Percentiles rank a stretch among this genome's conserved stretches.
These are phyloP conservation scores for Sminthurides bifidus DNA, from an alignment of 1,140 invertebrate species.

Conservation along the genomic window DNA sequence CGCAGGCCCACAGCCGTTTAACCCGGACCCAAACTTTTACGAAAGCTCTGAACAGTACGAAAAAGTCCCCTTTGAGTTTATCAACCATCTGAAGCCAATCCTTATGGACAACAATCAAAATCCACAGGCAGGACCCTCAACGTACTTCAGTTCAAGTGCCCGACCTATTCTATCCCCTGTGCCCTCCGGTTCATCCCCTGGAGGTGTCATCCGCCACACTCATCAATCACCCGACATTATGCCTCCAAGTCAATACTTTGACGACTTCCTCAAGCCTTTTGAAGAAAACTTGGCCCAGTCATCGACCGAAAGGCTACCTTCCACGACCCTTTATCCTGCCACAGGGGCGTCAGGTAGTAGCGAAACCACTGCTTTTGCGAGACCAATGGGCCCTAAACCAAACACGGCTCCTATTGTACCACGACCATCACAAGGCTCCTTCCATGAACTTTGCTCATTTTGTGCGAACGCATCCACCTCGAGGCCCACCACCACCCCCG, in stretches of 20 bases:
- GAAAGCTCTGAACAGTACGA: slow-evolving; percentile 1
- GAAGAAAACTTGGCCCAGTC: not conserved
- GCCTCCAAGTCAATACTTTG: slow-evolving; percentile 1
- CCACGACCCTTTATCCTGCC: not conserved
- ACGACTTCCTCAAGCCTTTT: slow-evolving; percentile 3
- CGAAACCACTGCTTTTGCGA: not conserved
- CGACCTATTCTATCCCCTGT: not conserved
- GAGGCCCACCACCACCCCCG: no score
- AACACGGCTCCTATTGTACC: not conserved
- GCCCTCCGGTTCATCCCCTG: not conserved
- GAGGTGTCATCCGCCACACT: not conserved
- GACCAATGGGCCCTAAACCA: not conserved
- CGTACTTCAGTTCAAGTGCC: no score
- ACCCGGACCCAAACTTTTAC: not conserved
- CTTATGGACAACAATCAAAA: not conserved
- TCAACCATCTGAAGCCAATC: slow-evolving; percentile 2
- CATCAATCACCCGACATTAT: not conserved
- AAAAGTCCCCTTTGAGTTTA: not conserved
- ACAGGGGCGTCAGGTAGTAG: not conserved
- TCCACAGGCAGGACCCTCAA: not conserved
- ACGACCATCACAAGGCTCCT: not conserved
- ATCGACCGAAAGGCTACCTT: not conserved
- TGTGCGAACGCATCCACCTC: not conserved
- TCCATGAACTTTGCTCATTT: not conserved
- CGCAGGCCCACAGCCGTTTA: not conserved